These are phyloP conservation scores for Phalacrocorax pelagicus DNA, from an alignment of 2,113 vertebrate genomes.

Conservation along the genomic window DNA sequence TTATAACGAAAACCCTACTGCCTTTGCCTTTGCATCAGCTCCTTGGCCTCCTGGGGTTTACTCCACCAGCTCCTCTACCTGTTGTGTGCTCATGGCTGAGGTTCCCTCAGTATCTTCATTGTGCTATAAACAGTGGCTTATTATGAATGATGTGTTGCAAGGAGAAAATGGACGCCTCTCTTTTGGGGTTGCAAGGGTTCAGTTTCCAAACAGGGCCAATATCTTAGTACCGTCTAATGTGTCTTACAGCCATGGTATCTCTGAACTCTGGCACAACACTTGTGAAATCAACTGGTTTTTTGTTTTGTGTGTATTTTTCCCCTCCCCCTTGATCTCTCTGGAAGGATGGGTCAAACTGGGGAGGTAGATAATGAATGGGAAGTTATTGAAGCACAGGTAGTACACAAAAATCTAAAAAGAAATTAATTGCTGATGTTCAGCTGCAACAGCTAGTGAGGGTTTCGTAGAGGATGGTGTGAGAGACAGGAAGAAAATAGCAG, in stretches of 20 bases:
- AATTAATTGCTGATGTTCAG: background rate
- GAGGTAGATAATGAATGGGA: background rate
- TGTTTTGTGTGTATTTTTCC: background rate
- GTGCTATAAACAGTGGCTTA: background rate
- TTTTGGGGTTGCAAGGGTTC: background rate
- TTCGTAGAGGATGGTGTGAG: background rate
- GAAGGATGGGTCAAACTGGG: background rate
- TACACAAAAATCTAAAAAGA: background rate
- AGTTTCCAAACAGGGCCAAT: background rate
- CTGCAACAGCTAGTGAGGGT: background rate
- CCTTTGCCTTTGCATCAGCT: background rate
- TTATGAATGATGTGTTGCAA: background rate
- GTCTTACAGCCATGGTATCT: background rate
- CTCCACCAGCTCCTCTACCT: background rate
- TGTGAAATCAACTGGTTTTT: background rate
- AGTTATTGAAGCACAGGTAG: background rate
- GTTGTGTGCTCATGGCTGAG: background rate
- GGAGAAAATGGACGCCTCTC: background rate
- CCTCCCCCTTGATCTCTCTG: background rate
- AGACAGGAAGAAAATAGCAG: background rate
- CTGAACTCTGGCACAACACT: background rate
- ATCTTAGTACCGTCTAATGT: background rate
- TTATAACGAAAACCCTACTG: background rate
- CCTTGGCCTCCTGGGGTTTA: background rate
- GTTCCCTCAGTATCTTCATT: background rate